Evolutionary conservation across 2,888 invertebrate species (phyloP).

Genomic region (Campoplex capitator): DNA sequence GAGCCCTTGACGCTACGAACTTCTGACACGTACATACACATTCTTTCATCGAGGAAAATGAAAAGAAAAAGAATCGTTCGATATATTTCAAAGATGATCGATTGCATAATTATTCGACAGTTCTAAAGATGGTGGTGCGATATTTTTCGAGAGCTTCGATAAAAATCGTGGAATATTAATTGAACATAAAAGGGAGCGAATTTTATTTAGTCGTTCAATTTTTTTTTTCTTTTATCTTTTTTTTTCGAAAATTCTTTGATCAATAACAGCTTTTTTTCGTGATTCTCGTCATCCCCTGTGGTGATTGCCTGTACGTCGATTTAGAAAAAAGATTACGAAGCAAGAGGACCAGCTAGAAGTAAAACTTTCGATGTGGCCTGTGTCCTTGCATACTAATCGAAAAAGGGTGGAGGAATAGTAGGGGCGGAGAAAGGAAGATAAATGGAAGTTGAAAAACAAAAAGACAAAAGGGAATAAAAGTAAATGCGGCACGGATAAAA

Average conservation of each 20-base stretch:
- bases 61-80: background rate
- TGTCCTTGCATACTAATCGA: slow-evolving; percentile 25
- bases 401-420: background rate
- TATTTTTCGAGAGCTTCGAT: background rate
- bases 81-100: background rate
- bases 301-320: background rate
- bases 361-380: slow-evolving; percentile 3
- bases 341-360: background rate
- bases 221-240: background rate
- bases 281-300: background rate
- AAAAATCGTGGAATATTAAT: background rate
- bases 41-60: background rate
- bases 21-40: slow-evolving; percentile 12
- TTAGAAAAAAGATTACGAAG: slow-evolving; percentile 7
- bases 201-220: background rate
- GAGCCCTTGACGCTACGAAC: slow-evolving; percentile 15
- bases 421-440: background rate
- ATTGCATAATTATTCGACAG: slow-evolving; percentile 8
- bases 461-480: background rate
- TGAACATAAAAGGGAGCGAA: background rate
- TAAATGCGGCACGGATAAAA: background rate
- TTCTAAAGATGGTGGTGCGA: background rate
- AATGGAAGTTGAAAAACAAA: background rate
- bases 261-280: background rate
- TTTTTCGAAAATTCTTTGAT: background rate